Base-by-base conservation (phyloP, 2,888 invertebrate species). In the Mimas tiliae region DNA sequence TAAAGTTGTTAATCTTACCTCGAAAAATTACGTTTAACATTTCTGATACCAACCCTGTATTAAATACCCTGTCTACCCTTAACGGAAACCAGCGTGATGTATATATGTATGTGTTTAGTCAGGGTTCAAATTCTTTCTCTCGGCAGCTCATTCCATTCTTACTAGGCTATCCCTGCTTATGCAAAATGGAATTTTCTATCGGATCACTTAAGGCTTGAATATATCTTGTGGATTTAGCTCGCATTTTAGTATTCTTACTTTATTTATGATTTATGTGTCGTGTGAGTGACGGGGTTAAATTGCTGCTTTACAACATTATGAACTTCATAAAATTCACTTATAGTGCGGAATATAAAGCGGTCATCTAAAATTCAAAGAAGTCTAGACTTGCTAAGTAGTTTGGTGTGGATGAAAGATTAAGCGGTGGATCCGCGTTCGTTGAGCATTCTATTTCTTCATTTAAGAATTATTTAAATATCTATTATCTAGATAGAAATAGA, bases 321-420 rank as follows among this genome's bases (percentile, higher is more conserved):
- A 42, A 58, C 38, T 42, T 58, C 19, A 42, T 42, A 38, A 42
- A 58, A 58, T 58, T 58, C 38, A 38, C 42, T 42, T 11, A 38
- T 12, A 58, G 38, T 6, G 27, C 34, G 16, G 67, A 66, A 65
- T 68, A 66, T 66, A 50, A 67, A 47, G 65, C 50, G 34, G 67
- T 50, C 65, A 21, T 16, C 65, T 53, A 27, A 27, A 45, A 45
- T 14, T 42, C 42, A 42, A 42, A 11, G 45, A 45, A 11, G 14
- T 14, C 33, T 53, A 33, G 53, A 53, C 34, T 53, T 33, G n/a
- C 33, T 33, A 53, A 19, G 4, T 19, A 34, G 53, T 52, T 52
- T 12, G 14, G 14, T n/a, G 14, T n/a, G 42, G 16, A 16, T 38
- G 55, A n/a, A 33, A 7, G 19, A 21, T 51, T 51, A 7, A 11